phyloP scores from a whole-genome alignment of 2,888 invertebrate species.

The Tetanocera ferruginea region DNA sequence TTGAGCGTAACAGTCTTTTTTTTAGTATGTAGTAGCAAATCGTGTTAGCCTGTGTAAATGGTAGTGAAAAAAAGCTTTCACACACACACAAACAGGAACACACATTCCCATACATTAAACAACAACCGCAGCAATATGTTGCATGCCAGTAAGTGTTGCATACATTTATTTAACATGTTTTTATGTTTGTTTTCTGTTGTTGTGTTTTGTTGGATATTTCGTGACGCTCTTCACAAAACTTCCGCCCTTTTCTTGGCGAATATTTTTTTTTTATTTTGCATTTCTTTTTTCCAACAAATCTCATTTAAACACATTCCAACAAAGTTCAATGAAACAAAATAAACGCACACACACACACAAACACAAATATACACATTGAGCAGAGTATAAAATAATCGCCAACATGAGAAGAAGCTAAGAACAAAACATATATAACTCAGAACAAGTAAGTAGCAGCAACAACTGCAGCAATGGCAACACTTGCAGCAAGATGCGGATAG shows the following conservation, averaged over 20 bases:
- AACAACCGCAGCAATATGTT: no score
- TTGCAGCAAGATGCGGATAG: background rate
- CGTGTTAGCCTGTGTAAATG: no score
- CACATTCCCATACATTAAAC: no score
- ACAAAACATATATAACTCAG: background rate
- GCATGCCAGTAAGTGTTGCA: no score
- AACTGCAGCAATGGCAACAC: conserved; percentile 10
- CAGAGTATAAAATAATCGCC: background rate
- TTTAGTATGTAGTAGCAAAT: background rate
- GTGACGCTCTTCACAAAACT: background rate
- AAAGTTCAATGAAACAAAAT: conserved; percentile 32
- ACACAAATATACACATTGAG: background rate
- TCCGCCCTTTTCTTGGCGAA: conserved; percentile 7
- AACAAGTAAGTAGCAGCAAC: background rate
- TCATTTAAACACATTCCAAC: conserved; percentile 15
- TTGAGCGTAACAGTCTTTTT: background rate
- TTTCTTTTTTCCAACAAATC: background rate
- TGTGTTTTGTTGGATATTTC: conserved; percentile 5
- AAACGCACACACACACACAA: background rate
- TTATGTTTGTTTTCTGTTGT: background rate
- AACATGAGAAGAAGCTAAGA: conserved; percentile 11
- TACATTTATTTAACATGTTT: background rate
- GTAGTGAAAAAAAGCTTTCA: no score
- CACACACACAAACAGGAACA: no score
- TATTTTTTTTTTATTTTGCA: background rate